phyloP scores from a whole-genome alignment of 1,140 invertebrate species.

The Arion vulgaris region DNA sequence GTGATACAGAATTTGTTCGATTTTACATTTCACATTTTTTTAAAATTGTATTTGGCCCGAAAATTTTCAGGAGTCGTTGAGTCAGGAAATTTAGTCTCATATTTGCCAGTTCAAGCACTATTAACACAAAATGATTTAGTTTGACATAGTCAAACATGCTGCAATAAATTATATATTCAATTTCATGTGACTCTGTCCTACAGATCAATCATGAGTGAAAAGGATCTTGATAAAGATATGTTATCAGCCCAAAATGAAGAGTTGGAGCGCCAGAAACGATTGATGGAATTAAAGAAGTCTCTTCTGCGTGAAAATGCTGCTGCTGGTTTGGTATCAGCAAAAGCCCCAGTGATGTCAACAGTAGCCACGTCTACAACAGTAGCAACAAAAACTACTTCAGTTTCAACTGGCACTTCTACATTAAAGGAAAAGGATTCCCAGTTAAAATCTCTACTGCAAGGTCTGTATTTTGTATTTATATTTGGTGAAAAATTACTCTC shows the following conservation, averaged over 20 bases:
- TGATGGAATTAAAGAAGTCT: conserved; percentile 66
- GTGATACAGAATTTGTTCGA: too few relatives aligned
- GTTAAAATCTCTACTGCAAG: conserved; percentile 68
- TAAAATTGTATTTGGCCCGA: too few relatives aligned
- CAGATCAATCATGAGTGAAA: conserved; percentile 92
- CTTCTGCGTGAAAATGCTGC: conserved; percentile 40
- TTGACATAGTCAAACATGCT: too few relatives aligned
- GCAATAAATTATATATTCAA: too few relatives aligned
- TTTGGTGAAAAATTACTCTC: too few relatives aligned
- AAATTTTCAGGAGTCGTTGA: too few relatives aligned
- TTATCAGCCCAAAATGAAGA: conserved; percentile 93
- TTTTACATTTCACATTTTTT: too few relatives aligned
- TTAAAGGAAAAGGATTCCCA: conserved; percentile 66
- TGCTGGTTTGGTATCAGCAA: conserved; percentile 24
- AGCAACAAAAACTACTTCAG: conserved; percentile 44
- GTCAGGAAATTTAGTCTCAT: too few relatives aligned
- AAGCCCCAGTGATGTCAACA: conserved; percentile 29
- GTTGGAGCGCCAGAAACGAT: conserved; percentile 80
- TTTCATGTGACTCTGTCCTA: conserved; percentile 65
- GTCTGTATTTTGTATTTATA: conserved; percentile 43
- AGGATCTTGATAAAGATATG: conserved; percentile 91
- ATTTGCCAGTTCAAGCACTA: too few relatives aligned
- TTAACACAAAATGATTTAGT: too few relatives aligned
- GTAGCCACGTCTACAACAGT: conserved; percentile 37
- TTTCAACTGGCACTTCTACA: conserved; percentile 40